These are phyloP conservation scores for Calypte anna DNA, from an alignment of 2,113 vertebrate genomes.

Conservation along the genomic window DNA sequence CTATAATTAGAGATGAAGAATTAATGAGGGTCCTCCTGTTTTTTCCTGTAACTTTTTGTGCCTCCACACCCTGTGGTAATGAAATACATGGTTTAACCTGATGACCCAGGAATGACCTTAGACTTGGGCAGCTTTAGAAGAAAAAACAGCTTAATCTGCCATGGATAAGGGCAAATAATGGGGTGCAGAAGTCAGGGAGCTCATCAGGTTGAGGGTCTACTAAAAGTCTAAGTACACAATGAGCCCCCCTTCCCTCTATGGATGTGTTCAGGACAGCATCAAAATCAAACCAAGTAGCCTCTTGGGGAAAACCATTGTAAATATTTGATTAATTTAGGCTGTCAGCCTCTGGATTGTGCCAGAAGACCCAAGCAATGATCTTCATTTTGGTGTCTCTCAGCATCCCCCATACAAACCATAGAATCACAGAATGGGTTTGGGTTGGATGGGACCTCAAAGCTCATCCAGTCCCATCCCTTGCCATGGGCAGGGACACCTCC, in stretches of 20 bases:
- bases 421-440: too few relatives aligned
- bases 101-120: background rate
- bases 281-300: background rate
- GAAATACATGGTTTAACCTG: background rate
- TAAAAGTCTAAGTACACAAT: background rate
- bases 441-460: too few relatives aligned
- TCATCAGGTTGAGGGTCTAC: background rate
- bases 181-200: background rate
- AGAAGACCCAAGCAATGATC: background rate
- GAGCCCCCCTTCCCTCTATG: background rate
- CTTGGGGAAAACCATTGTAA: background rate
- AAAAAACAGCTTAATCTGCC: rapidly evolving
- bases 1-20: background rate
- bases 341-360: background rate
- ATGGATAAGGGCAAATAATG: background rate
- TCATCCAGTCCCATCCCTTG: too few relatives aligned
- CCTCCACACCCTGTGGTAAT: background rate
- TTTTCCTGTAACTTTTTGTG: background rate
- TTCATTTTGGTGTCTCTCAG: background rate
- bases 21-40: background rate
- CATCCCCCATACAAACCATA: background rate
- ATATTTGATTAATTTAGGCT: background rate
- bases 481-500: too few relatives aligned
- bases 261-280: background rate
- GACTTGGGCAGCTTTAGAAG: background rate